Base-by-base conservation (phyloP, 2,113 vertebrate species). In the Desmodus rotundus region DNA sequence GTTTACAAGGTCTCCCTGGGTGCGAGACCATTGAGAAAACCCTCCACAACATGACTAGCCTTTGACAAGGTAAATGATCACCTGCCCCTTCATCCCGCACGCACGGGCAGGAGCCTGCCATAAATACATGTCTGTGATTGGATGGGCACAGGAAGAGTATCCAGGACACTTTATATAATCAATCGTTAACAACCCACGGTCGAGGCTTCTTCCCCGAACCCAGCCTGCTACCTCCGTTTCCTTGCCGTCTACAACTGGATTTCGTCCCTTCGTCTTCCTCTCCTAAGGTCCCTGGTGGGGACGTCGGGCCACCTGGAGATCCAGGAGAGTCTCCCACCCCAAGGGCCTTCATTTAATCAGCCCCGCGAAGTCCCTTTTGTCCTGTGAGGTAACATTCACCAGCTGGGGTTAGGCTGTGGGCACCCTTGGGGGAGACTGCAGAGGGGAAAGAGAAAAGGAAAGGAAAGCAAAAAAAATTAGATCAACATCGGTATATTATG, bases 401-500 rank as follows among this genome's bases (percentile, higher is more conserved):
- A 33, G 20, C 13, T 72, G 28, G 33, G 33, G 13, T 33, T 50
- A 72, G 31, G 3, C 36, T 50, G 36, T 67, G 36, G 33, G 5
- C 16, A 33, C 58, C 26, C 67, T 24, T 80, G 6, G 50, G 15
- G 33, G 22, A 33, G 26, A 80, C 19, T 28, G 14, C 16, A 33
- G 45, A 58, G 3, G n/a, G 20, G 7, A 52, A 31, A 65, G 74
- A 76, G 22, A 65, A 28, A 24, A 70, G 13, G 19, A 9, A 33
- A 84, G 33, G 24, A 50, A 50, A 12, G 1, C 7, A 54, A 54
- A 56, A 20, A 3, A 4, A 82, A 5, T 43, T 43, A 54, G 4
- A 26, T 13, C 10, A n/a, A 9, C 8, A 9, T 36, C 17, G 52
- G 17, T 20, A 5, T 0, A 1, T 14, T 24, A 5, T 3, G 10